Evolutionary conservation across 2,888 invertebrate species (phyloP).

Genomic region (Lasius platythorax): DNA sequence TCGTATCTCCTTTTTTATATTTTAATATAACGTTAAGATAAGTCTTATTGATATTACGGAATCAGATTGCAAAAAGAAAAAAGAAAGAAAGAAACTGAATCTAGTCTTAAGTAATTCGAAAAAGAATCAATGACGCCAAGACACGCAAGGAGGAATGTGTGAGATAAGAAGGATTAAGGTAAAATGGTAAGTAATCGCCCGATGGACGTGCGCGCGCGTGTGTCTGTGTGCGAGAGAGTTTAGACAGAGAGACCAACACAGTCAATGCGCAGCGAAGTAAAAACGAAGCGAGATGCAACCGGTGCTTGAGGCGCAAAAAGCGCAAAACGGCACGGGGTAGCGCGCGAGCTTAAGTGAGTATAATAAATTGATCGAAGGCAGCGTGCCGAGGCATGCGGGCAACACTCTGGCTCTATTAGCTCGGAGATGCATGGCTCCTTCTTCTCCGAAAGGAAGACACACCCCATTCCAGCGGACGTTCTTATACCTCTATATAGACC

Average conservation of each 20-base stretch:
- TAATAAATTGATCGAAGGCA: slow-evolving; percentile 80
- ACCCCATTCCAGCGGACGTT: slow-evolving; percentile 55
- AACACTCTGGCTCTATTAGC: slow-evolving; percentile 78
- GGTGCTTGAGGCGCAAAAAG: slow-evolving; percentile 61
- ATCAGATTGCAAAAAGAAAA: slow-evolving; percentile 11
- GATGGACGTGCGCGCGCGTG: slow-evolving; percentile 41
- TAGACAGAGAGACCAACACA: slow-evolving; percentile 16
- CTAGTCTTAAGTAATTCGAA: background rate
- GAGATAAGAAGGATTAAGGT: slow-evolving; percentile 38
- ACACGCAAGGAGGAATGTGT: slow-evolving; percentile 7
- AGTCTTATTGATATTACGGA: background rate
- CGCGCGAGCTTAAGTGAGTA: slow-evolving; percentile 74
- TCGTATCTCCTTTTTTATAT: background rate
- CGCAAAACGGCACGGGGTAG: slow-evolving; percentile 61
- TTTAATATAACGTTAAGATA: background rate
- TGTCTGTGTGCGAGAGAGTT: background rate
- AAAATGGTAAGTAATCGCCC: slow-evolving; percentile 67
- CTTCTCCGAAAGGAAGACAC: slow-evolving; percentile 70
- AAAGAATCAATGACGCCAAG: slow-evolving; percentile 41
- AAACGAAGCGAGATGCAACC: slow-evolving; percentile 54
- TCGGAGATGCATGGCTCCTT: slow-evolving; percentile 75
- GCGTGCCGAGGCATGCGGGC: slow-evolving; percentile 76
- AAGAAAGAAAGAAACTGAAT: slow-evolving; percentile 28
- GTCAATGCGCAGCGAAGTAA: slow-evolving; percentile 50
- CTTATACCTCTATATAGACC: slow-evolving; percentile 63